phyloP scores from a whole-genome alignment of 2,888 invertebrate genomes.

The Mayetiola destructor region DNA sequence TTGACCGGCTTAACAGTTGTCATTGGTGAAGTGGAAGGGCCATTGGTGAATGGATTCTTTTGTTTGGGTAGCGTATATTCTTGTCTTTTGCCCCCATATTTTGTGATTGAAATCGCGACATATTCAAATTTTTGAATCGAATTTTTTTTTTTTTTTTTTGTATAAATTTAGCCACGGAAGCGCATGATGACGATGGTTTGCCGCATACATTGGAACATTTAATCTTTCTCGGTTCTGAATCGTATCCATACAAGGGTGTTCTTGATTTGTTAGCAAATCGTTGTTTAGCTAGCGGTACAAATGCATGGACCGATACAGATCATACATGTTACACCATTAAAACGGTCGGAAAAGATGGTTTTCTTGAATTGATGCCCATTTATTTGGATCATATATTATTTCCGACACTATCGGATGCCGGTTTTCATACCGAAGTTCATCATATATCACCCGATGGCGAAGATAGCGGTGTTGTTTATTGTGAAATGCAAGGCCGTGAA shows the following conservation, averaged over 20 bases:
- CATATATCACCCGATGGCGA: conserved; percentile 78
- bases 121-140: background rate
- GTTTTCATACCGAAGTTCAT: conserved; percentile 79
- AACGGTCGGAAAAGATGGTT: conserved; percentile 76
- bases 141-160: background rate
- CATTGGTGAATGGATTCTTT: conserved; percentile 79
- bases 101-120: background rate
- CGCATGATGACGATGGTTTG: conserved; percentile 79
- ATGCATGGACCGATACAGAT: conserved; percentile 77
- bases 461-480: conserved; percentile 89
- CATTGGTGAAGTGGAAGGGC: conserved; percentile 76
- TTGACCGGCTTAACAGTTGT: conserved; percentile 69
- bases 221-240: conserved; percentile 77
- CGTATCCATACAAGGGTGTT: conserved; percentile 80
- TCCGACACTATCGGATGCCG: conserved; percentile 68
- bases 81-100: background rate
- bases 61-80: conserved; percentile 54
- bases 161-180: conserved; percentile 60
- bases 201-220: conserved; percentile 89
- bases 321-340: conserved; percentile 82
- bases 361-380: conserved; percentile 74
- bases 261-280: conserved; percentile 78
- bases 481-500: conserved; percentile 83
- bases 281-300: conserved; percentile 80
- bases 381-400: conserved; percentile 81